Conservation (phyloP, 2,888 invertebrate species). For the Drosophila diplacantha region DNA sequence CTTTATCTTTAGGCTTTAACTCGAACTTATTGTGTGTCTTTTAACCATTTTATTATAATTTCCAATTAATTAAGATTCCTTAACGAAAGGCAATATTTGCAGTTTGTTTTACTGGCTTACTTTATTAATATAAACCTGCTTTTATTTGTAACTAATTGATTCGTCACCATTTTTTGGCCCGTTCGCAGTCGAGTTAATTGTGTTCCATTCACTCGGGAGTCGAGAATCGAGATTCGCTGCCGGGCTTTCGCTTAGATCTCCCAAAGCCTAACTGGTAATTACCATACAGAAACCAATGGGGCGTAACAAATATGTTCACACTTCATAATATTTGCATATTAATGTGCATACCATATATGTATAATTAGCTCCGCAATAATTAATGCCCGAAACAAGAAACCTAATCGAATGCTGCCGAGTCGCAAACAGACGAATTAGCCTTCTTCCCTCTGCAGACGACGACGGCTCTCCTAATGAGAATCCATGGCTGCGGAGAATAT, state of each 20-base stretch:
- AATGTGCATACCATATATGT: conserved; percentile 40
- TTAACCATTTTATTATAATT: neutral
- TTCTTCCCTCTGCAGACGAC: neutral
- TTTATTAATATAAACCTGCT: conserved; percentile 8
- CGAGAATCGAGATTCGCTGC: conserved; percentile 7
- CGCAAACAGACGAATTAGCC: conserved; percentile 10
- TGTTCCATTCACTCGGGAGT: conserved; percentile 12
- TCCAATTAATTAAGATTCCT: neutral
- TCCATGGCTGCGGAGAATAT: conserved; percentile 17
- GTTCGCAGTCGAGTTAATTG: neutral
- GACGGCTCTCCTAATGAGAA: conserved; percentile 19
- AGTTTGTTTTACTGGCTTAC: conserved; percentile 7
- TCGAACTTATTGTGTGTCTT: neutral
- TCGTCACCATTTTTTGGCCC: conserved; percentile 2
- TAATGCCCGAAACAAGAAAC: conserved; percentile 45
- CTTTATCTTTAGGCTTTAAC: neutral
- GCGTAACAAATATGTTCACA: conserved; percentile 60
- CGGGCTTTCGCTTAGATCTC: conserved; percentile 19
- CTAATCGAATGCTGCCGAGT: conserved; percentile 29
- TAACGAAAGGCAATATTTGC: neutral
- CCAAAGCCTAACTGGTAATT: conserved; percentile 22
- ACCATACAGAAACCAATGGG: conserved; percentile 36
- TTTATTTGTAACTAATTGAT: conserved; percentile 8
- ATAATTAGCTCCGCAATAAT: conserved; percentile 40
- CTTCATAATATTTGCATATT: conserved; percentile 66